A percentile compares a stretch with the other conserved stretches of the same genome.
These are phyloP conservation scores for Phalloptychus januarius DNA, from an alignment of 2,797 vertebrate species.

Conservation along the genomic window DNA sequence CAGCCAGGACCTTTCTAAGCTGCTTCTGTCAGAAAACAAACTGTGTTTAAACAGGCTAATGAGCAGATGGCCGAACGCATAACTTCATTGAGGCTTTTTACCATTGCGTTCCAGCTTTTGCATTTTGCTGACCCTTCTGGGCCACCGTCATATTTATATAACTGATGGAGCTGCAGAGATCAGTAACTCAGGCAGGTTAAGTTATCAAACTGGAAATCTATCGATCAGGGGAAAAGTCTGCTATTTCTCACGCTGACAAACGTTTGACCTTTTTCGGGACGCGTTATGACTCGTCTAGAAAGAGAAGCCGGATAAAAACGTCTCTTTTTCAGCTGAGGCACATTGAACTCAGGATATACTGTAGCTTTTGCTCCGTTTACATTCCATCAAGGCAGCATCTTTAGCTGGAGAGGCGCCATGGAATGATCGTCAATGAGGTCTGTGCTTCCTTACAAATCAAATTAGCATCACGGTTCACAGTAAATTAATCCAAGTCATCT, in stretches of 20 bases:
- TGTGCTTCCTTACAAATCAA: conserved; percentile 2
- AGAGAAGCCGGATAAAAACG: not conserved
- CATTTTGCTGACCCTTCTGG: not conserved
- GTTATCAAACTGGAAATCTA: not conserved
- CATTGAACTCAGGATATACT: not conserved
- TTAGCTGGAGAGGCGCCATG: not conserved
- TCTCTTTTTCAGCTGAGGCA: not conserved
- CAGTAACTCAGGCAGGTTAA: not conserved
- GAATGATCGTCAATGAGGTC: not conserved
- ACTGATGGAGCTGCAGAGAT: not conserved
- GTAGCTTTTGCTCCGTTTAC: not conserved
- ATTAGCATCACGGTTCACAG: conserved; percentile 3
- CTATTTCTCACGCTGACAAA: not conserved
- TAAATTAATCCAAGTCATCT: conserved; percentile 41
- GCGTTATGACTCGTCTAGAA: not conserved
- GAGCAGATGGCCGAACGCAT: not conserved
- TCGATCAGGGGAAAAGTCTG: not conserved
- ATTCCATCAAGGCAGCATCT: conserved; percentile 9
- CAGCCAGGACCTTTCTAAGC: not conserved
- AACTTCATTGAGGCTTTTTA: not conserved
- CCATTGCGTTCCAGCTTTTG: not conserved
- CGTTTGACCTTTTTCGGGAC: not conserved
- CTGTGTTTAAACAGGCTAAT: not conserved
- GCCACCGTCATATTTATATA: not conserved
- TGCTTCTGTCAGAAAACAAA: not conserved